Evolutionary conservation across 2,888 invertebrate species (phyloP).

Genomic region (Chymomyza fuscimana): DNA sequence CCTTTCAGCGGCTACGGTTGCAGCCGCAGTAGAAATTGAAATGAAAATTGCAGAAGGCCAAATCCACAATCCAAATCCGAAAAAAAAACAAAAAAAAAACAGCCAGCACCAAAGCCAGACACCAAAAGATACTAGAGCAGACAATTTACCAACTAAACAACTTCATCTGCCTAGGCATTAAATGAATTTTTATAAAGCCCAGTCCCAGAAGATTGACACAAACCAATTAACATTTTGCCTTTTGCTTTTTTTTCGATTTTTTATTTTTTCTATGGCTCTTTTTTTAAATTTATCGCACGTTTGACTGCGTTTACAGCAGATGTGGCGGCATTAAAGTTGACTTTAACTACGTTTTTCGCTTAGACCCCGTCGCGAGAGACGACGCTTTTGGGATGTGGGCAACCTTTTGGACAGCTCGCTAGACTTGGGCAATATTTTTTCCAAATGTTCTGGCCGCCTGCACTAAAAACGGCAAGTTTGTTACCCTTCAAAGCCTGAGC

Average conservation of each 20-base stretch:
- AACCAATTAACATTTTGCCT: slow-evolving; percentile 77
- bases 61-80: neutral
- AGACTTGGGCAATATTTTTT: slow-evolving; percentile 41
- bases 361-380: slow-evolving; percentile 30
- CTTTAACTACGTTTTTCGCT: slow-evolving; percentile 75
- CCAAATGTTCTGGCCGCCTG: slow-evolving; percentile 35
- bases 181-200: slow-evolving; percentile 57
- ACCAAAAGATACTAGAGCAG: slow-evolving; percentile 33
- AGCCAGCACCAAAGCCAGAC: slow-evolving; percentile 28
- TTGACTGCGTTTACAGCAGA: slow-evolving; percentile 76
- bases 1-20: slow-evolving; percentile 56
- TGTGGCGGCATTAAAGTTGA: slow-evolving; percentile 52
- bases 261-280: slow-evolving; percentile 47
- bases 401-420: neutral
- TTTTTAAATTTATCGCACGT: slow-evolving; percentile 75
- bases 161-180: slow-evolving; percentile 66
- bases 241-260: slow-evolving; percentile 38
- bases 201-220: slow-evolving; percentile 71
- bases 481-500: slow-evolving; percentile 58
- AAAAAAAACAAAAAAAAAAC: slow-evolving; percentile 31
- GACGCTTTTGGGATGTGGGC: neutral
- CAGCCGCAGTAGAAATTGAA: slow-evolving; percentile 61
- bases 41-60: slow-evolving; percentile 65
- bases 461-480: slow-evolving; percentile 60
- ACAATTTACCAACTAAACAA: slow-evolving; percentile 72